Evolutionary conservation across 2,797 vertebrate species (phyloP), one percentile per base, ranked within the genome.

Genomic region (Diplodus puntazzo): DNA sequence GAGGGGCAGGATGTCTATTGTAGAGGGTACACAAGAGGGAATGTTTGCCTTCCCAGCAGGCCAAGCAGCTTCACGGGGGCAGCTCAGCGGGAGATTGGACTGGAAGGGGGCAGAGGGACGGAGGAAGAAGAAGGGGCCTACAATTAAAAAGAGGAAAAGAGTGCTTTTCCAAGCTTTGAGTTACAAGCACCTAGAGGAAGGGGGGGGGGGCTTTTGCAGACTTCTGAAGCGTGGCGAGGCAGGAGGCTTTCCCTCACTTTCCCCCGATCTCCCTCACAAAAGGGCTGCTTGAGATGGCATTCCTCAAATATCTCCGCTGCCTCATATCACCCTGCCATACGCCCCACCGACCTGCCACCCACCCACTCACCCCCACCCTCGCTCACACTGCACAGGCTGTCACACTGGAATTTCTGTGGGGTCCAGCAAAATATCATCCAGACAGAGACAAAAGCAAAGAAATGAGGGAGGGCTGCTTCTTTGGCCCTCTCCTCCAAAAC

Each of bases 41-140:
- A 89, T 94, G 91, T 94, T 94, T 94, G 92, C 89, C 91, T 87
- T 91, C 92, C 87, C 92, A 89, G 91, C 91, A 85, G 91, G 94
- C 80, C 82, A 21, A 79, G 86, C 81, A 80, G 83, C 88, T 82
- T 87, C 77, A 88, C 57, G n/a, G 89, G 85, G 67, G 87, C 73
- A 66, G 55, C 73, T 71, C 86, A 52, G 85, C 60, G 6, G 87
- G 91, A 55, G 55, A 43, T 46, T 27, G 12, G 60, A 60, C 64
- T n/a, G 74, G 77, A 79, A 68, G 52, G 30, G 8, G 54, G 73
- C 57, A 72, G 48, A 30, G 79, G 86, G 82, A 74, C 11, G 30
- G 55, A 61, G 58, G 84, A 64, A 79, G 79, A 73, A 69, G 57
- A 52, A 62, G 74, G 77, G 34, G 34, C 34, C 63, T 76, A 77